These are phyloP conservation scores for Cylas formicarius DNA, from an alignment of 1,140 invertebrate species.

Conservation along the genomic window DNA sequence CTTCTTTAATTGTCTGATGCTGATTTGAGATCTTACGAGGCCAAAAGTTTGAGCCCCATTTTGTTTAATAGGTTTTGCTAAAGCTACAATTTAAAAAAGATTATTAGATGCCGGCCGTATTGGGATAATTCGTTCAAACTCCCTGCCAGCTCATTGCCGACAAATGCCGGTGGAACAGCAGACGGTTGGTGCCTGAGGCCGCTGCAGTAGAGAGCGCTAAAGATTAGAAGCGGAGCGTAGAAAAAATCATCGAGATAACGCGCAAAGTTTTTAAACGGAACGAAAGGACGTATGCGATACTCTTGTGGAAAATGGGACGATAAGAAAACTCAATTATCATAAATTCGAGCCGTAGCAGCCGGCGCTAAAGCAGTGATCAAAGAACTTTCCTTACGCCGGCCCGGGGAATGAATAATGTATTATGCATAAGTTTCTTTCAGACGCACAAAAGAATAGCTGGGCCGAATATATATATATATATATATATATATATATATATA, in stretches of 20 bases:
- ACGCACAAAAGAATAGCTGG: slow-evolving; percentile 10
- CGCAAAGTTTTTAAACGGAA: no score
- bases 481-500: no score
- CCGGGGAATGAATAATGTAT: slow-evolving; percentile 20
- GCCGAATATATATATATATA: no score
- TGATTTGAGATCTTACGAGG: no score
- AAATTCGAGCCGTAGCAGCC: slow-evolving; percentile 15
- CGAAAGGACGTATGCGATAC: no score
- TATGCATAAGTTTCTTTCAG: slow-evolving; percentile 14
- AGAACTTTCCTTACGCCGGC: slow-evolving; percentile 11
- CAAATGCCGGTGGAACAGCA: slow-evolving; percentile 13
- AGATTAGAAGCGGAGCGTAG: slow-evolving; percentile 7
- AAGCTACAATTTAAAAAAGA: slow-evolving; percentile 17
- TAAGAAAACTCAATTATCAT: slow-evolving; percentile 19
- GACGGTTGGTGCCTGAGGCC: slow-evolving; percentile 10
- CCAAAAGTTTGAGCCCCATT: no score
- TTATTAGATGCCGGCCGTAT: not conserved
- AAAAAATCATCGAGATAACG: slow-evolving; percentile 13
- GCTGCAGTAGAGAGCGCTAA: slow-evolving; percentile 6
- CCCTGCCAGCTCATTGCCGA: not conserved
- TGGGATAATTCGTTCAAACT: not conserved
- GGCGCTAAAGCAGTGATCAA: no score
- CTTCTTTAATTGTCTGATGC: no score
- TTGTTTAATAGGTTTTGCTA: no score
- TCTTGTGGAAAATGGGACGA: slow-evolving; percentile 7